Conservation (phyloP, 2,797 vertebrate genomes). For the Poecilia picta region DNA sequence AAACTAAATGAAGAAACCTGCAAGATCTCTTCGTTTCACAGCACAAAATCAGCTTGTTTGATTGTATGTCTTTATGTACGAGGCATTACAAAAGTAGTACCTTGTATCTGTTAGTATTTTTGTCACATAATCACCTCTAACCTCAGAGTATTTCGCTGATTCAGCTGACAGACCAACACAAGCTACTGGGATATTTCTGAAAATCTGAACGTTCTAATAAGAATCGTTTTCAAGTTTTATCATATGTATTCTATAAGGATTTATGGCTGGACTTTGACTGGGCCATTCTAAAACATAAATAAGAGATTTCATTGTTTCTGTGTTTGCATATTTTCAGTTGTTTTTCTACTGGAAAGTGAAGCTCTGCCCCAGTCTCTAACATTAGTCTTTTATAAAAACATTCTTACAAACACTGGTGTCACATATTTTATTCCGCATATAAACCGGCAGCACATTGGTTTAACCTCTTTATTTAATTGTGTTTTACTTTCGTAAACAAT, state of each 20-base stretch:
- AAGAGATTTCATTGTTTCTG: neutral
- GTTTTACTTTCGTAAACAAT: too few species aligned
- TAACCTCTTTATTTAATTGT: neutral
- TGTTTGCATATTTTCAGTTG: neutral
- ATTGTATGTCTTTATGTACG: neutral
- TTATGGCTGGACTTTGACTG: neutral
- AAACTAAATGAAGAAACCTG: neutral
- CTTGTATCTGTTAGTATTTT: neutral
- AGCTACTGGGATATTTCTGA: too few species aligned
- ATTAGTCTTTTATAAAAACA: neutral
- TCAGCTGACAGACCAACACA: too few species aligned
- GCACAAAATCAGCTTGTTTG: neutral
- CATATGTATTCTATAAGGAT: neutral
- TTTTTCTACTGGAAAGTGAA: neutral
- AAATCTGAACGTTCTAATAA: neutral
- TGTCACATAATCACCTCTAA: neutral
- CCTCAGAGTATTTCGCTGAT: neutral
- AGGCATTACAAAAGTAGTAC: neutral
- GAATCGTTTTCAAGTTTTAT: neutral
- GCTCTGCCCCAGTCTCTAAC: neutral
- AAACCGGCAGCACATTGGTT: neutral
- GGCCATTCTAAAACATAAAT: neutral
- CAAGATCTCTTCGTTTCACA: neutral
- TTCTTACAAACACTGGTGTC: neutral
- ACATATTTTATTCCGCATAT: neutral